Evolutionary conservation across 2,888 invertebrate genomes (phyloP).

Genomic region (Trichogramma dendrolimi): DNA sequence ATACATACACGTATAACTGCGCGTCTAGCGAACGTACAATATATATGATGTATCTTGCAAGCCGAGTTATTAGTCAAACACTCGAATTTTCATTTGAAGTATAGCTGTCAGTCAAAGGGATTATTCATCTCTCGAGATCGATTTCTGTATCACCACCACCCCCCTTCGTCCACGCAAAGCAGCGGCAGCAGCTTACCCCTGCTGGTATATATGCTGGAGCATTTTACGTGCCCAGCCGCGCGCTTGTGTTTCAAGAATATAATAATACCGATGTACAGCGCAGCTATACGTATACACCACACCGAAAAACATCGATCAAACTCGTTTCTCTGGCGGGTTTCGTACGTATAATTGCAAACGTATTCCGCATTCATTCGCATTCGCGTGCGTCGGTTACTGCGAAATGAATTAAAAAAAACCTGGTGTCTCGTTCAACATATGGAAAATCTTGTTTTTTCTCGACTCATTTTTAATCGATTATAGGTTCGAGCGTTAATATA

Average conservation of each 20-base stretch:
- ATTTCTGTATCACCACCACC: conserved; percentile 6
- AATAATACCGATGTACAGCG: neutral
- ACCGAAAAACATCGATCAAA: conserved; percentile 24
- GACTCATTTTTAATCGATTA: too few species aligned
- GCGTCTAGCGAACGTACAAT: too few species aligned
- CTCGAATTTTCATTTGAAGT: conserved; percentile 41
- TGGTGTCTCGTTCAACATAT: too few species aligned
- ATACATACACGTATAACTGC: too few species aligned
- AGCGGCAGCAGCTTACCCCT: too few species aligned
- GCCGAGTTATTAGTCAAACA: conserved; percentile 43
- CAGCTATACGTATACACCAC: conserved; percentile 5
- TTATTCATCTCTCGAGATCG: conserved; percentile 40
- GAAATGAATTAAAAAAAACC: too few species aligned
- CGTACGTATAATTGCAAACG: conserved; percentile 22
- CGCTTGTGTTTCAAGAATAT: neutral
- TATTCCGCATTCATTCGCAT: neutral
- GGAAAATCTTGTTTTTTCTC: too few species aligned
- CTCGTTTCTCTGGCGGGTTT: neutral
- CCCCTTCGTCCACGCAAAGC: neutral
- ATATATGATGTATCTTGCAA: too few species aligned
- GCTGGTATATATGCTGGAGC: neutral
- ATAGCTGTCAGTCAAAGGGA: conserved; percentile 44
- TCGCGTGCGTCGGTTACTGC: too few species aligned
- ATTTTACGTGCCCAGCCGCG: neutral
- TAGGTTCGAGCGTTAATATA: too few species aligned